Percentiles rank a stretch among this genome's conserved stretches.
These are phyloP conservation scores for Trochalopteron elliotii DNA, from an alignment of 2,113 vertebrate species.

Conservation along the genomic window DNA sequence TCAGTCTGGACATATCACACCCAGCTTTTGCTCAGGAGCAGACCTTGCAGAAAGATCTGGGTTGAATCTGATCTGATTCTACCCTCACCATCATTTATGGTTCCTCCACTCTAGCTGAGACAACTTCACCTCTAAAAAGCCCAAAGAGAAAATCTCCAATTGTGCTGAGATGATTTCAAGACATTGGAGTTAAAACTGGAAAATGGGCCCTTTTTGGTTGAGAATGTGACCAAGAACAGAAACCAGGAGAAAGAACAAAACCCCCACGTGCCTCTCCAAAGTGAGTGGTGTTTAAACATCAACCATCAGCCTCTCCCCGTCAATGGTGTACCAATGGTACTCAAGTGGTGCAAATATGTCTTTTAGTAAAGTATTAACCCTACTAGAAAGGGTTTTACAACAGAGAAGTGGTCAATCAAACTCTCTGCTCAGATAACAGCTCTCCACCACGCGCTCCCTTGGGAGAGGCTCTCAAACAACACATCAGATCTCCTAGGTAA, in stretches of 20 bases:
- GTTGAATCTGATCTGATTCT: neutral
- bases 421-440: neutral
- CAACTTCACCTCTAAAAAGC: neutral
- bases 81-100: neutral
- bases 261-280: neutral
- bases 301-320: neutral
- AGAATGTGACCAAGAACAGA: neutral
- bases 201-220: neutral
- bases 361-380: neutral
- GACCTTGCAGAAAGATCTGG: neutral
- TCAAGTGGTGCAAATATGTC: neutral
- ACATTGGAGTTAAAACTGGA: neutral
- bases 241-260: neutral
- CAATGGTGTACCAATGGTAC: neutral
- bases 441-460: neutral
- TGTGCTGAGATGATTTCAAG: neutral
- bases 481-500: neutral
- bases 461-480: neutral
- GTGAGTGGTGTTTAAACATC: neutral
- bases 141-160: neutral
- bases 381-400: neutral
- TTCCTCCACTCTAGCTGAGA: neutral
- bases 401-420: neutral
- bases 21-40: neutral
- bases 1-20: neutral